Base-by-base conservation (phyloP, 2,797 vertebrate species). In the Ctenopoma multispine region DNA sequence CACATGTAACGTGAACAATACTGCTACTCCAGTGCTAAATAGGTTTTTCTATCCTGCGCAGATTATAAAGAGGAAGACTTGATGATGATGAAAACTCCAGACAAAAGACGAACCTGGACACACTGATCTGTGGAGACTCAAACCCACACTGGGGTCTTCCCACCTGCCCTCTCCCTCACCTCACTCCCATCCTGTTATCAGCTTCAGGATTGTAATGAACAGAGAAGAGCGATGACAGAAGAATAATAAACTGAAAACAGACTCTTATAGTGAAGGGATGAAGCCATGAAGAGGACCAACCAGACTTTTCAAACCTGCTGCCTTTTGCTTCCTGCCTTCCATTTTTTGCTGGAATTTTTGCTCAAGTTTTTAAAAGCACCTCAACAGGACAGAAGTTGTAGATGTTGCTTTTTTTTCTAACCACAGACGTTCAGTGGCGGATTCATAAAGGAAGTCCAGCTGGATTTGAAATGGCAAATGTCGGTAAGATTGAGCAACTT, bases 121-220 rank as follows among this genome's bases (percentile, higher is more conserved):
- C 87, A 91, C 69, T 93, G 84, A 89, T 58, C 49, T 40, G 17
- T 29, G 40, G 54, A 38, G 48, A n/a, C 63, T 11, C 21, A 15
- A 4, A 23, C 50, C 49, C 44, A 85, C 84, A 66, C 79, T 86
- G 85, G 86, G 88, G 80, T 63, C 54, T 18, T 13, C 63, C 13
- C 21, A 5, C 8, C 43, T n/a, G 43, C 20, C 29, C 29, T 0
- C 36, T 44, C 18, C 43, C 57, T n/a, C 27, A 1, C 65, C 58
- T 36, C 56, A 63, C 63, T 72, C 87, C 86, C 89, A 80, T 88
- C 86, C 69, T 59, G 56, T 51, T 56, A 77, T 84, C 91, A 89
- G 86, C 91, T 87, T 89, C 75, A 77, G 79, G 88, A 92, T 83
- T 89, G 85, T 86, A 89, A 77, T 15, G 46, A 70, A 49, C 71